Evolutionary conservation across 2,888 invertebrate species (phyloP).

Genomic region (Tinea trinotella): DNA sequence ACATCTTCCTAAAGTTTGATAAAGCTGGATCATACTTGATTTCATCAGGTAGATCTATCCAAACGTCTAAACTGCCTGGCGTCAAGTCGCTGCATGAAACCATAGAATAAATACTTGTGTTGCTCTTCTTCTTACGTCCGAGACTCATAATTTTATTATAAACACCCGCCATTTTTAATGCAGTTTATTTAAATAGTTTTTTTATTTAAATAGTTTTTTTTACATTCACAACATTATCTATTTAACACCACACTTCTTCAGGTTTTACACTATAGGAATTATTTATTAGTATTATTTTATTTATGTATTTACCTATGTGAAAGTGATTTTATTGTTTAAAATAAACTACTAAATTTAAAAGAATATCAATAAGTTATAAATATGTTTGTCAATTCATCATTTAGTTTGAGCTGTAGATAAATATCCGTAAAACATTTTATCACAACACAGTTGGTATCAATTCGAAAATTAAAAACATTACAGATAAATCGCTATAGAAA

Average conservation of each 20-base stretch:
- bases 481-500: background rate
- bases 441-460: background rate
- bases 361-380: background rate
- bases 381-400: background rate
- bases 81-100: slow-evolving; percentile 71
- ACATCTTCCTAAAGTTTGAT: slow-evolving; percentile 73
- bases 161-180: slow-evolving; percentile 34
- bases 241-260: background rate
- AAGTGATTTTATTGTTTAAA: background rate
- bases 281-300: background rate
- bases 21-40: slow-evolving; percentile 77
- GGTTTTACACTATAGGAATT: background rate
- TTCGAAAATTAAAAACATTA: background rate
- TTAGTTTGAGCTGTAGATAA: background rate
- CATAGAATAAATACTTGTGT: slow-evolving; percentile 50
- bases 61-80: slow-evolving; percentile 74
- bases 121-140: slow-evolving; percentile 22
- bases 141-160: slow-evolving; percentile 29
- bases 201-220: slow-evolving; percentile 19
- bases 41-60: slow-evolving; percentile 76
- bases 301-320: background rate
- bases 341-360: too few relatives aligned
- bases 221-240: slow-evolving; percentile 6
- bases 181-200: background rate
- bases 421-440: background rate